A percentile compares a stretch with the other conserved stretches of the same genome.
Evolutionary conservation across 2,888 invertebrate species (phyloP).

Genomic region (Agrotis segetum): DNA sequence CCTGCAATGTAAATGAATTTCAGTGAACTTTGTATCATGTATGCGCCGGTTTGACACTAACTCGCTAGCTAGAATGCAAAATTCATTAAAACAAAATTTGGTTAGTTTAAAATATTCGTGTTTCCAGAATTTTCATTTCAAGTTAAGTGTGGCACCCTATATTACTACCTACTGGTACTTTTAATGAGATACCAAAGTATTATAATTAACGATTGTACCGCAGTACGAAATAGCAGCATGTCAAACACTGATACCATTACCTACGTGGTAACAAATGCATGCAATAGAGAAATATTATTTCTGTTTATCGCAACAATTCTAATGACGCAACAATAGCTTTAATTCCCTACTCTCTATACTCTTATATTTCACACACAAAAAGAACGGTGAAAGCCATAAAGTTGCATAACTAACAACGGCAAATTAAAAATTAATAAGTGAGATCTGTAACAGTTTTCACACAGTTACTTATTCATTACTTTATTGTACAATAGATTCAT

Average conservation of each 20-base stretch:
- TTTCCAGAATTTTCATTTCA: slow-evolving; percentile 28
- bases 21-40: slow-evolving; percentile 49
- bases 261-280: slow-evolving; percentile 28
- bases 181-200: not conserved
- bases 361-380: slow-evolving; percentile 60
- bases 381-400: slow-evolving; percentile 63
- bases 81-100: slow-evolving; percentile 49
- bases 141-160: slow-evolving; percentile 8
- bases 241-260: too few species aligned
- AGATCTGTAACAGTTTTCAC: slow-evolving; percentile 57
- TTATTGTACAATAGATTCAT: slow-evolving; percentile 48
- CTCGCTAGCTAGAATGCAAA: slow-evolving; percentile 34
- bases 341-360: slow-evolving; percentile 49
- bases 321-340: slow-evolving; percentile 64
- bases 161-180: not conserved
- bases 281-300: slow-evolving; percentile 30
- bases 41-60: slow-evolving; percentile 53
- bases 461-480: slow-evolving; percentile 46
- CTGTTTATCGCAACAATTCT: slow-evolving; percentile 42
- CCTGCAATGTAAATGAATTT: slow-evolving; percentile 54
- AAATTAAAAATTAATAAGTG: slow-evolving; percentile 48
- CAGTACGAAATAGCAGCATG: too few species aligned
- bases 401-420: slow-evolving; percentile 61
- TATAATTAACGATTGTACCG: slow-evolving; percentile 5
- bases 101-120: slow-evolving; percentile 37